Base-by-base conservation (phyloP, 2,797 vertebrate genomes). In the Nannoperca australis region DNA sequence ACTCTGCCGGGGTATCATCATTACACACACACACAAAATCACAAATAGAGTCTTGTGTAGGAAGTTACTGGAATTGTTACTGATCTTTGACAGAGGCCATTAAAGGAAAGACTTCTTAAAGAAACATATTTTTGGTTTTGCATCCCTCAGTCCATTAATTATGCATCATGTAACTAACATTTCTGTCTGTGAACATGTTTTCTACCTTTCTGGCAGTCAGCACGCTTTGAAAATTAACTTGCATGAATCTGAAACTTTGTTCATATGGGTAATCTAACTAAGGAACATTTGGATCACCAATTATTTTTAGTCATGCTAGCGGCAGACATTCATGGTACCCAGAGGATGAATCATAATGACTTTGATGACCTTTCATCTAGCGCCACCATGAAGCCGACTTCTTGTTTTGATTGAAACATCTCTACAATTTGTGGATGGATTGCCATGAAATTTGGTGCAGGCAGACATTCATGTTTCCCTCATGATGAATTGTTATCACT, bases 1-100 rank as follows among this genome's bases (percentile, higher is more conserved):
- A 49, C 83, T 93, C 96, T 95, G 89, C 20, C 70, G 38, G 20
- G 36, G 67, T 61, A 40, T 17, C 62, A 73, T 50, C 34, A n/a
- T 34, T 3, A 71, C 42, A 78, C 58, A 81, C 58, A 81, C 40
- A 73, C 42, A 76, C 5, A 64, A 61, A 14, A 65, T 8, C 32
- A 73, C 1, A 54, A 9, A 45, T 5, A 53, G 7, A 70, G 32
- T 58, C 18, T 45, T 70, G 27, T 61, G 27, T 11, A 63, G 40
- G 12, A 63, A 24, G 13, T 68, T n/a, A 55, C 24, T 27, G 24
- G 24, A n/a, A 2, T 47, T 65, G 13, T 44, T 14, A 36, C 6
- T 42, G 49, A 5, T 67, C 22, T 61, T 24, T 47, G 12, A 22
- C 20, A 8, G 10, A 17, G 24, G 27, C 20, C 10, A 51, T 4